Evolutionary conservation across 2,888 invertebrate species (phyloP).

Genomic region (Cyclophora albipunctata): DNA sequence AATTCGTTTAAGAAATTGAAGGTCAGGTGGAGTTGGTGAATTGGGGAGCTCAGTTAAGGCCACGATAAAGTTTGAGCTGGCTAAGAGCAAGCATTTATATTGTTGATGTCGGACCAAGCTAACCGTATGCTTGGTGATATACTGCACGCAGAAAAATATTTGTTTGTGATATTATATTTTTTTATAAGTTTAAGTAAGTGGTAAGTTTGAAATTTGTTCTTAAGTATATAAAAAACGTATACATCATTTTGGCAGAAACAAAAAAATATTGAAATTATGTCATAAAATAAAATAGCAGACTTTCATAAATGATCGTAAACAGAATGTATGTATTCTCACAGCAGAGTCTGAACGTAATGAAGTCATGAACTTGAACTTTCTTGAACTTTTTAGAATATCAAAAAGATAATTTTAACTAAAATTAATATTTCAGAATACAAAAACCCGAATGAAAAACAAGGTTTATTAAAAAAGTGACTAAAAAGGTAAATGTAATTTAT

Average conservation of each 20-base stretch:
- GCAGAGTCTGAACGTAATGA: not conserved
- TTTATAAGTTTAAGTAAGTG: too few relatives aligned
- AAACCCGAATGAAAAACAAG: too few relatives aligned
- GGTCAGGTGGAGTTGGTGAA: slow-evolving; percentile 39
- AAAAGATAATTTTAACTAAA: not conserved
- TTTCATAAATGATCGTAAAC: too few relatives aligned
- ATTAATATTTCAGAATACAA: too few relatives aligned
- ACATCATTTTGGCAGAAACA: not conserved
- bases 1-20: slow-evolving; percentile 20
- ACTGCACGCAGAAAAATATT: slow-evolving; percentile 37
- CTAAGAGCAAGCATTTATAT: slow-evolving; percentile 70
- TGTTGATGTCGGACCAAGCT: slow-evolving; percentile 60
- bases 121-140: slow-evolving; percentile 59
- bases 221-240: too few relatives aligned
- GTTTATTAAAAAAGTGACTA: too few relatives aligned
- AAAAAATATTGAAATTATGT: not conserved
- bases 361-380: not conserved
- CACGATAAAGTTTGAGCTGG: slow-evolving; percentile 67
- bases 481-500: too few relatives aligned
- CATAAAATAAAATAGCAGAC: too few relatives aligned
- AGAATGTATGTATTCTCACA: not conserved
- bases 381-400: slow-evolving; percentile 5
- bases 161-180: not conserved
- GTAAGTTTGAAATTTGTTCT: too few relatives aligned
- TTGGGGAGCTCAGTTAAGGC: slow-evolving; percentile 59